These are phyloP conservation scores for Sminthurinus aureus DNA, from an alignment of 2,888 invertebrate genomes.

Conservation along the genomic window DNA sequence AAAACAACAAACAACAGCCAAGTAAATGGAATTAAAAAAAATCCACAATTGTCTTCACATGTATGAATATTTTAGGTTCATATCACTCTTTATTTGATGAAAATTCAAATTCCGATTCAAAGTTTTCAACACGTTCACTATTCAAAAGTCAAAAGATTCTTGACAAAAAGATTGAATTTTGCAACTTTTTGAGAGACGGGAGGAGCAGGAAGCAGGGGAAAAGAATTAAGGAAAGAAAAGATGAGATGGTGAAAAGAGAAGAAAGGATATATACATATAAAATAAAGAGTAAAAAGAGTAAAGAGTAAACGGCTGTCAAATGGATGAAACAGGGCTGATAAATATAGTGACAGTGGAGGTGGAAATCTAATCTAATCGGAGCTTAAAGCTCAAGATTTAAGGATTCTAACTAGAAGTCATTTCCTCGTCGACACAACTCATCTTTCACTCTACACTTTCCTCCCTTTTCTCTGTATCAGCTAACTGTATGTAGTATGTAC, in stretches of 20 bases:
- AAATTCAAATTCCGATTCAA: no score
- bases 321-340: not conserved
- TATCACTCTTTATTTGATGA: no score
- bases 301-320: slow-evolving; percentile 5
- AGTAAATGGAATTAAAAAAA: no score
- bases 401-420: slow-evolving; percentile 38
- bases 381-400: slow-evolving; percentile 22
- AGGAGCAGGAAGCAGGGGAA: not conserved
- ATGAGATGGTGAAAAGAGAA: not conserved
- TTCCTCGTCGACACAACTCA: slow-evolving; percentile 41
- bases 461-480: slow-evolving; percentile 8
- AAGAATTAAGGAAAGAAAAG: not conserved
- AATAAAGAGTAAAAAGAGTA: not conserved
- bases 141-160: no score
- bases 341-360: slow-evolving; percentile 18
- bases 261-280: not conserved
- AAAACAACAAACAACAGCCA: no score
- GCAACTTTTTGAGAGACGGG: no score
- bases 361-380: slow-evolving; percentile 40
- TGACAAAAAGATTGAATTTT: no score
- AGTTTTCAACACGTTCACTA: no score
- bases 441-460: slow-evolving; percentile 43
- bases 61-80: no score
- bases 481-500: no score
- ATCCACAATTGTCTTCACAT: no score